These are phyloP conservation scores for Pachymerium ferrugineum DNA, from an alignment of 2,888 invertebrate genomes.

Conservation along the genomic window DNA sequence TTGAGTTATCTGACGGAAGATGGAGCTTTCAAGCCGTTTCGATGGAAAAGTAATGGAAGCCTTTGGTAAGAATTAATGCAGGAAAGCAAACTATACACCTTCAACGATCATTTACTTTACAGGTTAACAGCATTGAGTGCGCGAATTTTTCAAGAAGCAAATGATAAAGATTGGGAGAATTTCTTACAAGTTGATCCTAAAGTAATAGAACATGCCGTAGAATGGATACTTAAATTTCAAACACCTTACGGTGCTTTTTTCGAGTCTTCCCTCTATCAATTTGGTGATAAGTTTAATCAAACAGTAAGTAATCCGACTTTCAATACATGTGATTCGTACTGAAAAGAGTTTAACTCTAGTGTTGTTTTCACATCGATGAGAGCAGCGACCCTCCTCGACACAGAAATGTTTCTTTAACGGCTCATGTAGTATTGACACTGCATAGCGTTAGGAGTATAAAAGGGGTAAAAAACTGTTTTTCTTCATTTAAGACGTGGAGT, in stretches of 20 bases:
- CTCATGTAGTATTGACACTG: conserved; percentile 84
- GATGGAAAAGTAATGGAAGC: conserved; percentile 54
- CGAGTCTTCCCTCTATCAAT: conserved; percentile 56
- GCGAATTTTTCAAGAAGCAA: conserved; percentile 81
- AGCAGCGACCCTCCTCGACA: conserved; percentile 38
- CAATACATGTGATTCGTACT: background rate
- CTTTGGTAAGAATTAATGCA: conserved; percentile 63
- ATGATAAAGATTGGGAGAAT: conserved; percentile 96
- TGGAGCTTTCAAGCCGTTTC: conserved; percentile 84
- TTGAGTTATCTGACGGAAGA: conserved; percentile 84
- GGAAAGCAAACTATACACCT: background rate
- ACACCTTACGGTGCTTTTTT: conserved; percentile 79
- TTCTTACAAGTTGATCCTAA: conserved; percentile 86
- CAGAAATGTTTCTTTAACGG: conserved; percentile 81
- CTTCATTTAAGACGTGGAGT: conserved; percentile 1
- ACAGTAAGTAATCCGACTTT: conserved; percentile 48
- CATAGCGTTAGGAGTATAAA: conserved; percentile 60
- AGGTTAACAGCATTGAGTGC: conserved; percentile 88
- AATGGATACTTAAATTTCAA: conserved; percentile 82
- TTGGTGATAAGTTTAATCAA: conserved; percentile 81
- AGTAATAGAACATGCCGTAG: conserved; percentile 75
- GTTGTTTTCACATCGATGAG: background rate
- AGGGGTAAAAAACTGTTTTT: conserved; percentile 50
- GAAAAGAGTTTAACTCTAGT: background rate
- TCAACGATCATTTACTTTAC: conserved; percentile 28